Conservation (phyloP, 2,888 invertebrate species). For the Dicranocentrus wangi region DNA sequence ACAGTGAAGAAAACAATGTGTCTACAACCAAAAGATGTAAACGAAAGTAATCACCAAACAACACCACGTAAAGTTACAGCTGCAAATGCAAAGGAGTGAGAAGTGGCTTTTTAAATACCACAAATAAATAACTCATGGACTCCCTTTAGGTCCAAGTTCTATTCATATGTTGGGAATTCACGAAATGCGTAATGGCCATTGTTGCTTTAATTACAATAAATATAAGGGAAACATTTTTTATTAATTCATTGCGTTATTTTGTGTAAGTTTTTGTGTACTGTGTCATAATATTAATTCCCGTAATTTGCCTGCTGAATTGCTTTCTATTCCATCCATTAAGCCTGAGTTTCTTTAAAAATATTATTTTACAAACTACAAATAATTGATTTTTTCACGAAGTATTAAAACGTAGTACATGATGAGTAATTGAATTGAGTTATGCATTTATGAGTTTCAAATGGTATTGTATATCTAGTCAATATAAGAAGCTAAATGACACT, state of each 20-base stretch:
- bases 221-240: conserved; percentile 4
- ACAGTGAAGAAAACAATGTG: conserved; percentile 43
- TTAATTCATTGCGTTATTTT: conserved; percentile 26
- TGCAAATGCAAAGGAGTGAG: not conserved
- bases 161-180: too few relatives aligned
- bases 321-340: too few relatives aligned
- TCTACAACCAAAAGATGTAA: not conserved
- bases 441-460: conserved; percentile 27
- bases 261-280: conserved; percentile 19
- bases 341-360: too few relatives aligned
- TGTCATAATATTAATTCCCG: conserved; percentile 8
- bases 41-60: conserved; percentile 5
- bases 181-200: not conserved
- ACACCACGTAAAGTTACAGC: not conserved
- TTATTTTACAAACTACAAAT: too few relatives aligned
- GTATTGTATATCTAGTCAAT: conserved; percentile 52
- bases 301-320: not conserved
- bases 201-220: conserved; percentile 39
- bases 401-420: too few relatives aligned
- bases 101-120: not conserved
- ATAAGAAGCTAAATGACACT: not conserved
- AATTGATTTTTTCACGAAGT: too few relatives aligned
- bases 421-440: not conserved
- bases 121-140: not conserved
- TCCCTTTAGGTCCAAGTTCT: not conserved